phyloP scores from a whole-genome alignment of 2,113 vertebrate species.

The Chelonoidis abingdonii region DNA sequence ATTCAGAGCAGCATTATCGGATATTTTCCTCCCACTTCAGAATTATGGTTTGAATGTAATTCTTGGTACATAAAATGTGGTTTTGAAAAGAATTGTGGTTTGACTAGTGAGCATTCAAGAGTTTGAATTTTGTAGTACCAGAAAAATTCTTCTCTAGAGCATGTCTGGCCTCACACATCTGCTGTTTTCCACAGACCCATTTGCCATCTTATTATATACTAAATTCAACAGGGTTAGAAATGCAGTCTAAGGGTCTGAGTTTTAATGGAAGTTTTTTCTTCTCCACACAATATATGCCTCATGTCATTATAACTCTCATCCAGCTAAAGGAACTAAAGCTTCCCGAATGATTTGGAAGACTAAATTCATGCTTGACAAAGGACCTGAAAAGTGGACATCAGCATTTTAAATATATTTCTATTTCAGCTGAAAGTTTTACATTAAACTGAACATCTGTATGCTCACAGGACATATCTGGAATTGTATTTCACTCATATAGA shows the following conservation, averaged over 20 bases:
- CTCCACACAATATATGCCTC: not conserved
- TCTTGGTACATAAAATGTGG: not conserved
- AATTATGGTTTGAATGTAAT: not conserved
- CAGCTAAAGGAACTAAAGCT: not conserved
- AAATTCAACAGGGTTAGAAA: not conserved
- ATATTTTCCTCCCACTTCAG: not conserved
- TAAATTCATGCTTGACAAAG: not conserved
- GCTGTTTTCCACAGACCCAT: not conserved
- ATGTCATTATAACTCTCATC: not conserved
- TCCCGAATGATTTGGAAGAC: not conserved
- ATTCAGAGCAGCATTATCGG: not conserved
- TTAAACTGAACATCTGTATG: not conserved
- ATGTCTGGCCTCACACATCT: not conserved
- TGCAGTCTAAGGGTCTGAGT: not conserved
- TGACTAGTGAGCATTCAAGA: not conserved
- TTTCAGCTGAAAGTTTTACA: not conserved
- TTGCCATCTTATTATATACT: not conserved
- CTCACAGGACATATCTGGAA: not conserved
- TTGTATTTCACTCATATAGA: not conserved
- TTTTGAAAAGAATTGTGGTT: not conserved
- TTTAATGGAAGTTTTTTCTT: not conserved
- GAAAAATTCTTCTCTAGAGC: not conserved
- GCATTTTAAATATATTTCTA: not conserved
- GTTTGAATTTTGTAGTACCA: not conserved
- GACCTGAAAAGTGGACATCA: not conserved